phyloP scores from a whole-genome alignment of 2,113 vertebrate species.

The Rousettus leschenaultii region DNA sequence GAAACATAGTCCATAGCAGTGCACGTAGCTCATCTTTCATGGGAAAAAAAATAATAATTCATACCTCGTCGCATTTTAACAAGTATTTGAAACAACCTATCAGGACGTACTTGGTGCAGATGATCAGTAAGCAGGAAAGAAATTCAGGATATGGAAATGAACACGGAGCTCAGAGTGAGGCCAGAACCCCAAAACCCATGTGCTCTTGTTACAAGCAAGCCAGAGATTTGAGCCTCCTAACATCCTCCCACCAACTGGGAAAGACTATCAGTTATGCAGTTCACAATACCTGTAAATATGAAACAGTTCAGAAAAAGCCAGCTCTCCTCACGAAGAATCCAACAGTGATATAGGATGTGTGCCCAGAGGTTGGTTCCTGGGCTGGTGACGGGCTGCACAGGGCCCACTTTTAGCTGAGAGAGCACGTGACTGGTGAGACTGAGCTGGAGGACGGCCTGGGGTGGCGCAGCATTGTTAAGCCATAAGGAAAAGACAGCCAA shows the following conservation, averaged over 20 bases:
- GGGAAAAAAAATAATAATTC: background rate
- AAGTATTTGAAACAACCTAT: background rate
- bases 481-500: background rate
- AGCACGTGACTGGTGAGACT: rapidly evolving
- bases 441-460: background rate
- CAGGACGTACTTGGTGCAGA: background rate
- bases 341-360: rapidly evolving
- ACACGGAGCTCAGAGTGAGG: background rate
- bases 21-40: rapidly evolving
- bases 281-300: background rate
- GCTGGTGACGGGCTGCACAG: background rate
- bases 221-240: background rate
- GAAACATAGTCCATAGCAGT: background rate
- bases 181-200: background rate
- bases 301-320: background rate
- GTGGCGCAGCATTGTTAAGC: background rate
- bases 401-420: background rate
- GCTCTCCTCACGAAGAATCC: background rate
- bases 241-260: background rate
- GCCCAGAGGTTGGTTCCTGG: background rate
- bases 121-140: background rate
- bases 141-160: background rate
- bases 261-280: background rate
- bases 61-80: background rate
- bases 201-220: background rate